These are phyloP conservation scores for Mastacembelus armatus DNA, from an alignment of 2,797 vertebrate genomes.

Conservation along the genomic window DNA sequence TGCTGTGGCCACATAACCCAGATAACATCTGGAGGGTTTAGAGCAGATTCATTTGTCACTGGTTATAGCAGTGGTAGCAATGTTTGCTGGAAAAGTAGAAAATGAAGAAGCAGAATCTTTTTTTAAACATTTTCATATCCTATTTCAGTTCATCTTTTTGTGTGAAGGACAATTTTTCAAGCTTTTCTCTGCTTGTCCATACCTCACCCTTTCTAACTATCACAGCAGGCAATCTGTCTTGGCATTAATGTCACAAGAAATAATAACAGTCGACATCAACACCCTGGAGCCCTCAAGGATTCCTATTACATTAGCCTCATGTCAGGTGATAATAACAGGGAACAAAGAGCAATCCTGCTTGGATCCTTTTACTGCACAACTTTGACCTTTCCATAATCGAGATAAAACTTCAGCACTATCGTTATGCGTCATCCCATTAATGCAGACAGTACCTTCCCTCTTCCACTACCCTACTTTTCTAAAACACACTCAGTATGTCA, in stretches of 20 bases:
- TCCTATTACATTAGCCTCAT: conserved; percentile 54
- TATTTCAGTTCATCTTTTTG: neutral
- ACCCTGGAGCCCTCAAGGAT: conserved; percentile 31
- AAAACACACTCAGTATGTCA: too few species aligned
- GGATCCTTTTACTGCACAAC: conserved; percentile 30
- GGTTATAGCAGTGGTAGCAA: neutral
- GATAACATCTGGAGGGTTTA: conserved; percentile 51
- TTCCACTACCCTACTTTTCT: neutral
- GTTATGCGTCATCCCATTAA: conserved; percentile 12
- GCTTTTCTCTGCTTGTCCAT: neutral
- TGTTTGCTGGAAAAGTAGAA: neutral
- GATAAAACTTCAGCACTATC: conserved; percentile 4
- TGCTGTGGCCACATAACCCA: conserved; percentile 31
- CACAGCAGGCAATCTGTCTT: conserved; percentile 46
- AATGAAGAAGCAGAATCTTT: neutral
- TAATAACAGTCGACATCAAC: conserved; percentile 47
- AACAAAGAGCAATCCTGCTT: conserved; percentile 46
- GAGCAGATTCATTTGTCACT: conserved; percentile 4
- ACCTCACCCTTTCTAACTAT: too few species aligned
- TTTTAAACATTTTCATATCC: neutral
- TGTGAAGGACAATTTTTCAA: neutral
- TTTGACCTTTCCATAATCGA: conserved; percentile 53
- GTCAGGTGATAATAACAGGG: conserved; percentile 33
- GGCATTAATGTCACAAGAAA: conserved; percentile 52
- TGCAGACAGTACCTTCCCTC: conserved; percentile 6